phyloP scores from a whole-genome alignment of 2,113 vertebrate genomes.

The Engystomops pustulosus region DNA sequence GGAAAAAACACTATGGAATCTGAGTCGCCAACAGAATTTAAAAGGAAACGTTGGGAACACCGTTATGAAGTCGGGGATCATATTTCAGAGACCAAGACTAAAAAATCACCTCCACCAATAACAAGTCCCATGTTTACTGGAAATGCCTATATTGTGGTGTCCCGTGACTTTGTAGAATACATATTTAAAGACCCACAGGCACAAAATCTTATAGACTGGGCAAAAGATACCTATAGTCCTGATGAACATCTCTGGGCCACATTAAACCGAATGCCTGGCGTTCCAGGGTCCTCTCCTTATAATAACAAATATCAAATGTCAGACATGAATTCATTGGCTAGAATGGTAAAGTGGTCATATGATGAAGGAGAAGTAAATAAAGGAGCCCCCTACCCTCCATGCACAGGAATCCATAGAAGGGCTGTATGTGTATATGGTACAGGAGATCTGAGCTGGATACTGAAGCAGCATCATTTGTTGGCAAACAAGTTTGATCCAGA shows the following conservation, averaged over 20 bases:
- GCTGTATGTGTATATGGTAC: conserved; percentile 74
- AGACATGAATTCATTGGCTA: conserved; percentile 73
- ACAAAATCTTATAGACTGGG: conserved; percentile 72
- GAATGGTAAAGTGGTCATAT: conserved; percentile 75
- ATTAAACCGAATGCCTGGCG: conserved; percentile 72
- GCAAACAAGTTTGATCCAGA: conserved; percentile 80
- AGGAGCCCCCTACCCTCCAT: conserved; percentile 72
- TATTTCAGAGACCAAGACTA: conserved; percentile 56
- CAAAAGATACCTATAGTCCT: conserved; percentile 78
- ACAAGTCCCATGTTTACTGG: conserved; percentile 73
- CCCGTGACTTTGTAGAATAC: conserved; percentile 73
- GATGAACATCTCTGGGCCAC: conserved; percentile 82
- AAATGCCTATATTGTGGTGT: conserved; percentile 77
- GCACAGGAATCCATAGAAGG: conserved; percentile 67
- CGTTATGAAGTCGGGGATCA: conserved; percentile 61
- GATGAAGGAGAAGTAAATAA: conserved; percentile 67
- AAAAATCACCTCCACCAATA: conserved; percentile 74
- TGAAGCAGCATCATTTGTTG: conserved; percentile 71
- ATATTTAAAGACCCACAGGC: conserved; percentile 64
- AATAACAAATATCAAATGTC: conserved; percentile 71
- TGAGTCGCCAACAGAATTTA: conserved; percentile 61
- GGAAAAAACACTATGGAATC: conserved; percentile 78
- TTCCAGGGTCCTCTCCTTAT: conserved; percentile 72
- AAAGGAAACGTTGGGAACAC: conserved; percentile 68
- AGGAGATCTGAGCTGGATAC: conserved; percentile 75